A percentile compares a stretch with the other conserved stretches of the same genome.
These are phyloP conservation scores for Syndactyla subalaris DNA, from an alignment of 2,797 vertebrate species.

Conservation along the genomic window DNA sequence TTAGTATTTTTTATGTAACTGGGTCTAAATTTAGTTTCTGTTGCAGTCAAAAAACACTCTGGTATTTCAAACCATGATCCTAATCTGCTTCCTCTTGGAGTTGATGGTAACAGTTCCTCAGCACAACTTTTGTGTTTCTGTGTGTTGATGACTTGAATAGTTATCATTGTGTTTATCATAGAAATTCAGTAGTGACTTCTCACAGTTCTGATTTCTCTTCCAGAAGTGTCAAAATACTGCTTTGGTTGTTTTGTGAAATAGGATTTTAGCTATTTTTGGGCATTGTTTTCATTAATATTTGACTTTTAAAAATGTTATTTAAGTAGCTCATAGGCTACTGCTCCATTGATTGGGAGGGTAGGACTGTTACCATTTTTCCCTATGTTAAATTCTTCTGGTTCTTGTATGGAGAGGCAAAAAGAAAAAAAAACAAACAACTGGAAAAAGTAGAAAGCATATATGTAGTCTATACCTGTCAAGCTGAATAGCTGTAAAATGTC, in stretches of 20 bases:
- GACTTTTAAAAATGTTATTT: background rate
- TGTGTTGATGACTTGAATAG: background rate
- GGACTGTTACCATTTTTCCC: background rate
- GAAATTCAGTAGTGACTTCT: background rate
- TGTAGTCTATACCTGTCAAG: background rate
- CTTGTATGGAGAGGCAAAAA: background rate
- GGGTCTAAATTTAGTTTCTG: conserved; percentile 70
- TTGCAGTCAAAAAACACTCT: conserved; percentile 45
- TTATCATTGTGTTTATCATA: background rate
- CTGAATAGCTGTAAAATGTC: background rate
- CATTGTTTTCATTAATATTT: background rate
- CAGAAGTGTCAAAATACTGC: background rate
- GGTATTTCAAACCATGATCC: conserved; percentile 12
- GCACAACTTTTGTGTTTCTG: background rate
- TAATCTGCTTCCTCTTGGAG: conserved; percentile 22
- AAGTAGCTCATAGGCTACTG: background rate
- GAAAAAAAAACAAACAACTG: background rate
- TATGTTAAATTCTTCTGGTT: background rate
- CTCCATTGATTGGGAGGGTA: background rate
- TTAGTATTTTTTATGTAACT: conserved; percentile 75
- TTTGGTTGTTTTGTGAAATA: background rate
- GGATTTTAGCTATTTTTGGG: background rate
- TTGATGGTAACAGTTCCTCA: background rate
- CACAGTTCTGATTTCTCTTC: background rate
- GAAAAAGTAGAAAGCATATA: background rate